Base-by-base conservation (phyloP, 2,113 vertebrate genomes). In the Telmatochromis sp. region DNA sequence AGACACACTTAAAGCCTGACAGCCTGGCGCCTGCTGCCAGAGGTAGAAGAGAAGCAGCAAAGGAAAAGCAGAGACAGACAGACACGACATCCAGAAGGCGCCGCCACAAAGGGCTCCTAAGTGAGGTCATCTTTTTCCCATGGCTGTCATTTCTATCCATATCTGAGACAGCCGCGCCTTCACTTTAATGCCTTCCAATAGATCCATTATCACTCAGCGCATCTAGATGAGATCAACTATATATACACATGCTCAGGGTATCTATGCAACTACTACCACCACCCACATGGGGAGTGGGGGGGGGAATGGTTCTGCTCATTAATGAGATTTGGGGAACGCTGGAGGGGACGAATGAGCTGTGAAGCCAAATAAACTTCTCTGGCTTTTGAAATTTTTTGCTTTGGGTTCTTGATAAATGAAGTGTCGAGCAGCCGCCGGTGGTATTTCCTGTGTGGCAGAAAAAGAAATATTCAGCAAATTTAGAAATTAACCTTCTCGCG, bases 341-440 rank as follows among this genome's bases (percentile, higher is more conserved):
- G 21, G 73, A 84, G 80, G 88, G 88, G 81, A 85, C 87, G 82
- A 93, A 92, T 84, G 87, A 88, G 88, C 51, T 85, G 53, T 83
- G 83, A 88, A 91, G 80, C 75, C 83, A 73, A 87, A 93, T 87
- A 90, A 87, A 89, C 80, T 73, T 68, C 35, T 79, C 82, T 85
- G 6, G 21, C 80, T 68, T 88, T 89, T 83, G 21, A 87, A 87
- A 49, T 42, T 88, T 86, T 89, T 85, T 57, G 90, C 84, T 88
- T 79, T 83, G 83, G 86, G 88, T 92, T 88, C 49, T 84, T 90
- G 89, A 93, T 88, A 84, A 92, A 93, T 93, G 40, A 89, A 85
- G 91, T 88, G 91, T 75, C 49, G 55, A 84, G 85, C 37, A 31
- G 86, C 82, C 4, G 33, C 79, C 53, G 87, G 88, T 88, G 85